Base-by-base conservation (phyloP, 2,797 vertebrate genomes). In the Pteropus rufus region DNA sequence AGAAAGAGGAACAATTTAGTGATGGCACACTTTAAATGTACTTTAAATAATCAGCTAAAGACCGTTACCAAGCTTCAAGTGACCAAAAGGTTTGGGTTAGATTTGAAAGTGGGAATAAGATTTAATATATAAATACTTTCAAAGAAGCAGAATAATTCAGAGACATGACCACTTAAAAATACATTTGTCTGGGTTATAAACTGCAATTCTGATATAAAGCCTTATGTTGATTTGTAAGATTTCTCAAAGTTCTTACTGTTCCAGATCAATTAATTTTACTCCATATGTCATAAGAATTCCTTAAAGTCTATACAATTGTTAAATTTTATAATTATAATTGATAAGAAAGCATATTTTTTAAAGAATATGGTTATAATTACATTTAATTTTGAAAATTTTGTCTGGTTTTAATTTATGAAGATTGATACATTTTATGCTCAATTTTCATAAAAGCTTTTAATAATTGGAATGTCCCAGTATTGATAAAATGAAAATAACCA, bases 201-300 rank as follows among this genome's bases (percentile, higher is more conserved):
- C 76, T 36, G 58, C 14, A 86, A 41, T 76, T 72, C 12, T 88
- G 29, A 90, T 26, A 46, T 41, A 34, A 58, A 88, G 1, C 67
- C 23, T 70, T 54, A 52, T 3, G 2, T 31, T 75, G 54, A 62
- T 24, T 88, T 76, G 83, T 72, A 73, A 76, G 7, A 58, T 88
- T 93, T 95, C 26, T 96, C 58, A 62, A 77, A 90, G 26, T 92
- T 75, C 41, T 88, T 44, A 36, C 16, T 83, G 84, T 58, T 88
- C 14, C 14, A 92, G 18, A 10, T 90, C 11, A 56, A 46, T 29
- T 58, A 73, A 9, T 92, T 95, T 82, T 91, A 49, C 0, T 56
- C 8, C 15, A 56, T 7, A 29, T 70, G 44, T 39, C 52, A 62
- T 79, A 77, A 72, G 29, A 95, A 73, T 77, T 86, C 24, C 12